These are phyloP conservation scores for Abrostola tripartita DNA, from an alignment of 2,888 invertebrate genomes.

Conservation along the genomic window DNA sequence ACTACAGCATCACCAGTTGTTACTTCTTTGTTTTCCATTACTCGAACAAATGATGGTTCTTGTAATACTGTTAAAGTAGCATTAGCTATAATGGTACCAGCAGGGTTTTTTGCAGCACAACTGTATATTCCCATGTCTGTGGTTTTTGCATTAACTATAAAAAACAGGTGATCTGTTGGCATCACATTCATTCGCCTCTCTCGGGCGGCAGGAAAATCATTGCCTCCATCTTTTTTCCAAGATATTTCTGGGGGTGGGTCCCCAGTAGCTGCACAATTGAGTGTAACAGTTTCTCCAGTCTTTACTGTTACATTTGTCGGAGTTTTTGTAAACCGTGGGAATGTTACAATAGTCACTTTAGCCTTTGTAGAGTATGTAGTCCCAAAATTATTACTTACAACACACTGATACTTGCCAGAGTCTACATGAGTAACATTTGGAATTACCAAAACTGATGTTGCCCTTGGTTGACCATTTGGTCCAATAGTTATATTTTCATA, in stretches of 20 bases:
- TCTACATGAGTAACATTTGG: conserved; percentile 93
- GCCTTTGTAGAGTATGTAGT: conserved; percentile 96
- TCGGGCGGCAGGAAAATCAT: conserved; percentile 97
- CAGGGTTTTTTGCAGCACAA: conserved; percentile 96
- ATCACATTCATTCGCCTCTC: conserved; percentile 97
- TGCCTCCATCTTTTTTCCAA: conserved; percentile 97
- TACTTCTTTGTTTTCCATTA: conserved; percentile 95
- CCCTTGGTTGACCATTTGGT: conserved; percentile 89
- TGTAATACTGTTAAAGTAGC: conserved; percentile 95
- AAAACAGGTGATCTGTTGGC: conserved; percentile 96
- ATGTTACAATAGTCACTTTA: conserved; percentile 95
- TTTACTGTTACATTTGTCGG: conserved; percentile 95
- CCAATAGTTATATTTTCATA: conserved; percentile 82
- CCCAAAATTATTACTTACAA: conserved; percentile 96
- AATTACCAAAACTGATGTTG: conserved; percentile 92
- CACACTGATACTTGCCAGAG: conserved; percentile 97
- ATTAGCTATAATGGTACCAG: conserved; percentile 95
- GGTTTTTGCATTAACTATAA: conserved; percentile 96
- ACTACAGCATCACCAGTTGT: conserved; percentile 95
- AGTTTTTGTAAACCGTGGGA: conserved; percentile 94
- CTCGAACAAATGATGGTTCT: conserved; percentile 95
- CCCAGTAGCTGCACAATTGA: conserved; percentile 97
- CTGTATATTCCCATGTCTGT: conserved; percentile 97
- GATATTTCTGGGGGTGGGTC: conserved; percentile 96
- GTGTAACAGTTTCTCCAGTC: conserved; percentile 94